Base-by-base conservation (phyloP, 2,113 vertebrate genomes). In the Oryctolagus cuniculus region DNA sequence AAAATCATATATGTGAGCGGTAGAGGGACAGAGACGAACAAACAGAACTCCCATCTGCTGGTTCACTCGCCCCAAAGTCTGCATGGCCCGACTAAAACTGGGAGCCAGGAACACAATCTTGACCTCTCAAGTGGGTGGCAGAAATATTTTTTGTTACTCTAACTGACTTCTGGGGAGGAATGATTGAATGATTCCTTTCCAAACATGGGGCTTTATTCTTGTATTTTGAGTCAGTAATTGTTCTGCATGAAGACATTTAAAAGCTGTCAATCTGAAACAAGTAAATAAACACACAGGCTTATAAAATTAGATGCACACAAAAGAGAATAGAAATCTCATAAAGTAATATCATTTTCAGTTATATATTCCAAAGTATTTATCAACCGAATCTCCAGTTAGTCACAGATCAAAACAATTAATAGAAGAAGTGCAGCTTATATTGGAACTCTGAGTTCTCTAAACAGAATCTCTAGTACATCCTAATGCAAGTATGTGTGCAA, bases 191-290 rank as follows among this genome's bases (percentile, higher is more conserved):
- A n/a, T n/a, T n/a, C 3, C 38, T 34, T 36, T 78, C 49, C 10
- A 61, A 4, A 19, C 69, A 58, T 3, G 13, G 4, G 2, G 9
- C 3, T 58, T 70, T 78, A 44, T 44, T 88, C 6, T 89, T 63
- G 24, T 34, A n/a, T 73, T 63, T 86, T 58, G 53, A 53, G 5
- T 75, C 5, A 77, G 2, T 13, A 66, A 34, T 85, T 94, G 81
- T 67, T 2, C 19, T 66, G 51, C 1, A 6, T 73, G 3, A 92
- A 88, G 77, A 67, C 1, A 19, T 67, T 92, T 64, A 55, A 64
- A 91, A 64, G 38, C 21, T 92, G 19, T 70, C 61, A 25, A 44
- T 83, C 38, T 92, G 92, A 92, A 96, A 63, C 25, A 70, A 86
- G 16, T 22, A 93, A 91, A 82, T 38, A 88, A 44, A 36, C 24